These are phyloP conservation scores for Brachionichthys hirsutus DNA, from an alignment of 2,113 vertebrate species.

Conservation along the genomic window DNA sequence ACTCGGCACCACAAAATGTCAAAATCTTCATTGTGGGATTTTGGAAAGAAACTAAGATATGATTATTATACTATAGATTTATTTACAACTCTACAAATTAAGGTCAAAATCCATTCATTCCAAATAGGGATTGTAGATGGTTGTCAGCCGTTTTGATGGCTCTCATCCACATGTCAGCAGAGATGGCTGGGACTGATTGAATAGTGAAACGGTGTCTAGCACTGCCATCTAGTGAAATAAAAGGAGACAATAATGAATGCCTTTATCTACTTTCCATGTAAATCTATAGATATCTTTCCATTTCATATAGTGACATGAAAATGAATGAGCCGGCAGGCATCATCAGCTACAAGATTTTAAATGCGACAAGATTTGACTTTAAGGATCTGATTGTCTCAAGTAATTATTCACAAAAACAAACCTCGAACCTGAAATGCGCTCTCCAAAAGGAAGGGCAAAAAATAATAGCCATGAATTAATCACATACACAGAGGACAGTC, in stretches of 20 bases:
- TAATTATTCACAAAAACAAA: constrained; percentile 4
- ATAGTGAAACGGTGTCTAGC: constrained; percentile 20
- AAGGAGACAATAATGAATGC: constrained; percentile 3
- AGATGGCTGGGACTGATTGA: neutral
- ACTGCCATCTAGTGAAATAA: constrained; percentile 72
- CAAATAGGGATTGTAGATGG: too few relatives aligned
- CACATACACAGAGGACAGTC: constrained; percentile 56
- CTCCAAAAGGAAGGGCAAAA: neutral
- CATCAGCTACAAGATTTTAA: too few relatives aligned
- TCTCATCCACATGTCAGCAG: too few relatives aligned
- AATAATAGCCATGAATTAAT: neutral
- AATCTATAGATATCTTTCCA: constrained; percentile 1
- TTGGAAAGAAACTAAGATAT: neutral
- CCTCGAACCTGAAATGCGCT: neutral
- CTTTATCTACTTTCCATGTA: neutral
- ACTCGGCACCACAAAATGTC: too few relatives aligned
- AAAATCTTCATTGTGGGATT: too few relatives aligned
- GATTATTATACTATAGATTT: neutral
- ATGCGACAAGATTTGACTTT: neutral
- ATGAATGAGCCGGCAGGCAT: too few relatives aligned
- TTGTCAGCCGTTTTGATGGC: too few relatives aligned
- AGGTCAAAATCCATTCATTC: neutral
- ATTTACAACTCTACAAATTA: neutral
- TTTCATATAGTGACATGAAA: constrained; percentile 9
- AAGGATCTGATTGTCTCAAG: neutral